Evolutionary conservation across 1,140 invertebrate species (phyloP).

Genomic region (Tetramorium simillimum): DNA sequence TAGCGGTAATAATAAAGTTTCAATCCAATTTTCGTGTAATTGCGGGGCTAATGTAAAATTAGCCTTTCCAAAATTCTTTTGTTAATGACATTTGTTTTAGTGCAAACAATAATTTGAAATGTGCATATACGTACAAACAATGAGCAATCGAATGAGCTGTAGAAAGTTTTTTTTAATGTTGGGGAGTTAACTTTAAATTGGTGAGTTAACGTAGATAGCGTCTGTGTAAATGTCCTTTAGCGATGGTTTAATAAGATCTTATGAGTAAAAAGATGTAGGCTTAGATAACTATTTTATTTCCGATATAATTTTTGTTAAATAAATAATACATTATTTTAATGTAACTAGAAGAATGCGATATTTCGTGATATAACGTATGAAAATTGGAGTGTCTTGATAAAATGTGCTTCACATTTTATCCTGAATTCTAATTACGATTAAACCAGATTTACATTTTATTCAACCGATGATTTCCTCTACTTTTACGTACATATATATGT

Average conservation of each 20-base stretch:
- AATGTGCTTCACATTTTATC: background rate
- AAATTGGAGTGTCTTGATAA: background rate
- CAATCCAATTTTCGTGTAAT: too few relatives aligned
- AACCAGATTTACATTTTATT: background rate
- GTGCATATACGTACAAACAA: too few relatives aligned
- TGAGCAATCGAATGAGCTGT: too few relatives aligned
- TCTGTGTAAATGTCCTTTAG: background rate
- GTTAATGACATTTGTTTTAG: too few relatives aligned
- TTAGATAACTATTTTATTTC: constrained; percentile 11
- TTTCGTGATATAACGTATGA: background rate
- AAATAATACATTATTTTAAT: constrained; percentile 2
- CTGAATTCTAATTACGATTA: background rate
- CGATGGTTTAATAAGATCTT: background rate
- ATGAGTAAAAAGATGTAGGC: background rate
- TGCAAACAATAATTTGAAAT: too few relatives aligned
- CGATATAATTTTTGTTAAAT: background rate
- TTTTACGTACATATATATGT: background rate
- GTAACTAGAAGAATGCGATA: background rate
- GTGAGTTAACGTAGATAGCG: constrained; percentile 21
- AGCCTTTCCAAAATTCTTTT: too few relatives aligned
- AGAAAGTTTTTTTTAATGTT: too few relatives aligned
- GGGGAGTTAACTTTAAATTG: too few relatives aligned
- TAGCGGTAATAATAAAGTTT: too few relatives aligned
- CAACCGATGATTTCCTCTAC: background rate
- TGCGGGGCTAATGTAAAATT: too few relatives aligned